Evolutionary conservation across 1,140 invertebrate genomes (phyloP), one percentile per base, ranked within the genome.

Genomic region (Ceratina australensis): DNA sequence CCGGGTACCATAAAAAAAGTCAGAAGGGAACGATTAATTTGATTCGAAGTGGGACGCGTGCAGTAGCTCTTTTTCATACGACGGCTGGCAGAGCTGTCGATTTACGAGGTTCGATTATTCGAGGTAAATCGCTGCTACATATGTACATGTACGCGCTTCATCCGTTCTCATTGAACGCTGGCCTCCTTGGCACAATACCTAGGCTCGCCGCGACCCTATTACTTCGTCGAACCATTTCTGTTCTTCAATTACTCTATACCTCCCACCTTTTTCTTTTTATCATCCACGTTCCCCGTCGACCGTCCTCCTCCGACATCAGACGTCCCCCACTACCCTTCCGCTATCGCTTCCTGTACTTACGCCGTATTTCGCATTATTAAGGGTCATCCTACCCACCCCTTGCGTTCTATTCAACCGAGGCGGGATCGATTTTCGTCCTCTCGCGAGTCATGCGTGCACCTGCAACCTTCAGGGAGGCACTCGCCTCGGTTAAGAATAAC

Each of bases 141-240:
- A 42, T 42, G 33, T 42, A 42, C 63, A 57, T 73, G 60, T 71
- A 80, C 64, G 79, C 82, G 84, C 80, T 88, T 86, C 15, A 84
- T 85, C 80, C 73, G 56, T 79, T 88, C 81, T 79, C 80, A 89
- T 85, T 82, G 84, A 89, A 78, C 56, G 67, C 66, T 77, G 65
- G 52, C 76, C 67, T 65, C 61, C 60, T 65, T 74, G 33, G 80
- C 78, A 84, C 86, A 86, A 87, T 82, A 59, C 79, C 78, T 57
- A 68, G 54, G 26, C 64, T 42, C 50, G 59, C 72, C 60, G 82
- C 80, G 76, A 82, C 68, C 83, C 77, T 83, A 87, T 87, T 86
- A 87, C 86, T 85, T 74, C 66, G 73, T 68, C 74, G 71, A 57
- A 52, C 67, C 73, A 69, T 84, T 68, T 78, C 73, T 81, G 63